phyloP scores from a whole-genome alignment of 2,888 invertebrate species.

The Diadromus collaris region DNA sequence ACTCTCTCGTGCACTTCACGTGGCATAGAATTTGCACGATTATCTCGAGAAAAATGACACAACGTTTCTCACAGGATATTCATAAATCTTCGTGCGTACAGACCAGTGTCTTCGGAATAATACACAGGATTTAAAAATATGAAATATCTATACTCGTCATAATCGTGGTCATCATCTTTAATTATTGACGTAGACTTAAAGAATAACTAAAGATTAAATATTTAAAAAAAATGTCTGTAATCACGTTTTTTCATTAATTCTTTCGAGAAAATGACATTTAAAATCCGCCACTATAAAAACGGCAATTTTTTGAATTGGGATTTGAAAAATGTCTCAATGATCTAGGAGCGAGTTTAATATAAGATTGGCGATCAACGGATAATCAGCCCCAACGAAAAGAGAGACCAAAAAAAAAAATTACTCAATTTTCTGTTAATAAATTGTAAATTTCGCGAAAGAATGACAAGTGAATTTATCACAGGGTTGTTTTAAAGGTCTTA shows the following conservation, averaged over 20 bases:
- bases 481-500: conserved; percentile 55
- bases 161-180: not conserved
- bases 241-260: too few relatives aligned
- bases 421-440: conserved; percentile 44
- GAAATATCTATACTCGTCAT: not conserved
- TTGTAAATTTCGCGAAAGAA: conserved; percentile 53
- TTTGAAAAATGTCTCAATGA: too few relatives aligned
- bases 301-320: too few relatives aligned
- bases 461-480: conserved; percentile 59
- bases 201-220: not conserved
- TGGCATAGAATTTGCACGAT: conserved; percentile 33
- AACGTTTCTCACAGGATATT: conserved; percentile 40
- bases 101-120: not conserved
- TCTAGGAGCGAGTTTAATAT: too few relatives aligned
- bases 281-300: too few relatives aligned
- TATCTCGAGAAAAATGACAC: conserved; percentile 36
- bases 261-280: too few relatives aligned
- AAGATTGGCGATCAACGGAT: too few relatives aligned
- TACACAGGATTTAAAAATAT: not conserved
- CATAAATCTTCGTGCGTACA: conserved; percentile 30
- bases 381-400: conserved; percentile 21
- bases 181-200: not conserved
- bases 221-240: too few relatives aligned
- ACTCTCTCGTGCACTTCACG: conserved; percentile 5
- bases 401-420: conserved; percentile 24